Base-by-base conservation (phyloP, 2,888 invertebrate species). In the Notocelia uddmanniana region DNA sequence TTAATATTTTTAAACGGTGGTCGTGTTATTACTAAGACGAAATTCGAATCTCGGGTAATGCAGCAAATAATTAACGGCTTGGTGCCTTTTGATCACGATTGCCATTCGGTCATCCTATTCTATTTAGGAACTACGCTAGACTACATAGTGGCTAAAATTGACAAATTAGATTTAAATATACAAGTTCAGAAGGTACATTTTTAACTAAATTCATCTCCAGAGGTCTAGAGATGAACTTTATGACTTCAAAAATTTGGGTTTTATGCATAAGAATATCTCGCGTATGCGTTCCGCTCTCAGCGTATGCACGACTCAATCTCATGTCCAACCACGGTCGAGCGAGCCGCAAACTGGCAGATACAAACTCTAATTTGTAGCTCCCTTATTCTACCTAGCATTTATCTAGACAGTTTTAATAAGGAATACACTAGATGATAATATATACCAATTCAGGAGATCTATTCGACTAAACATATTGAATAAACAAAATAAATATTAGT, bases 301-400 rank as follows among this genome's bases (percentile, higher is more conserved):
- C 64, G 9, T n/a, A 66, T 8, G 6, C 21, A 55, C 45, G 21
- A 41, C 59, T 26, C 13, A 54, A 55, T 9, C 70, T 57, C 8
- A 18, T 10, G 34, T n/a, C 57, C 48, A 50, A 60, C 31, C 21
- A 26, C 19, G 58, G 58, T 50, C 50, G 48, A 41, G 26, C 63
- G 58, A 15, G 9, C 70, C 59, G 41, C 54, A 60, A 54, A 31
- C 59, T 57, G 58, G 63, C 63, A 45, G 59, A 59, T 31, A 54
- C 66, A 23, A 66, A 66, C 66, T 71, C 54, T 54, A 71, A 67
- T 71, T 71, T 71, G 71, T 60, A 34, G 45, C 66, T 64, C 62
- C 45, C 34, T 52, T 67, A 67, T 45, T 45, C 31, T 60, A 54
- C 45, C 71, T 23, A 58, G 63, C 66, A 59, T 70, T 64, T 59